These are phyloP conservation scores for Papilio polyxenes DNA, from an alignment of 1,140 invertebrate species.

Conservation along the genomic window DNA sequence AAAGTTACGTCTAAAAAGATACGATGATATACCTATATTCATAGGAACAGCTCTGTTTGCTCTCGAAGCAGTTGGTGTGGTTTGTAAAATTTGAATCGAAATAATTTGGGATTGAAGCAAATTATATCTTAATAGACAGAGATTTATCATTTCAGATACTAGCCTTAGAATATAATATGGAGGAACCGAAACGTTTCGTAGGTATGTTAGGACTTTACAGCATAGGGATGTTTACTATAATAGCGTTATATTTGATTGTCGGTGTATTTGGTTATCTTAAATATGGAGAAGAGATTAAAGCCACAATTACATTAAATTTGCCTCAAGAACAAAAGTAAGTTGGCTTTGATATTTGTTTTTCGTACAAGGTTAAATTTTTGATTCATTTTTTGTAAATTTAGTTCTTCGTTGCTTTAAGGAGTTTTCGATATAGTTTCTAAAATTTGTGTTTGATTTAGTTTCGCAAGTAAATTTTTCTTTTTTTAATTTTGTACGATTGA, in stretches of 20 bases:
- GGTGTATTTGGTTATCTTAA: constrained; percentile 89
- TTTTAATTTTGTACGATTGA: neutral
- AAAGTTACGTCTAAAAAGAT: constrained; percentile 66
- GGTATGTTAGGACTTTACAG: constrained; percentile 86
- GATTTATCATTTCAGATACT: constrained; percentile 81
- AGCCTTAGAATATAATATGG: constrained; percentile 90
- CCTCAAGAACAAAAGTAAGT: constrained; percentile 81
- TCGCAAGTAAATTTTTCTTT: too few relatives aligned
- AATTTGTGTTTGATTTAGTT: too few relatives aligned
- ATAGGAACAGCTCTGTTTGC: constrained; percentile 91
- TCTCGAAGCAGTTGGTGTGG: constrained; percentile 90
- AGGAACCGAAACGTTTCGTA: constrained; percentile 84
- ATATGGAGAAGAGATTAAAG: constrained; percentile 83
- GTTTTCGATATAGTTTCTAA: too few relatives aligned
- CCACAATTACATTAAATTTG: constrained; percentile 86
- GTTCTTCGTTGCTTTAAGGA: too few relatives aligned
- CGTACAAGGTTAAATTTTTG: too few relatives aligned
- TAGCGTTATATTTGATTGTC: constrained; percentile 84
- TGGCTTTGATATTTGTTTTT: constrained; percentile 19
- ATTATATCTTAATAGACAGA: neutral
- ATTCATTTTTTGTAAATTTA: too few relatives aligned
- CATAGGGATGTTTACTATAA: constrained; percentile 86
- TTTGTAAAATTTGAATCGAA: constrained; percentile 69
- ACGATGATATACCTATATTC: constrained; percentile 82
- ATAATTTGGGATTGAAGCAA: neutral